Percentiles rank a stretch among this genome's conserved stretches.
These are phyloP conservation scores for Sitophilus oryzae DNA, from an alignment of 1,140 invertebrate genomes.

Conservation along the genomic window DNA sequence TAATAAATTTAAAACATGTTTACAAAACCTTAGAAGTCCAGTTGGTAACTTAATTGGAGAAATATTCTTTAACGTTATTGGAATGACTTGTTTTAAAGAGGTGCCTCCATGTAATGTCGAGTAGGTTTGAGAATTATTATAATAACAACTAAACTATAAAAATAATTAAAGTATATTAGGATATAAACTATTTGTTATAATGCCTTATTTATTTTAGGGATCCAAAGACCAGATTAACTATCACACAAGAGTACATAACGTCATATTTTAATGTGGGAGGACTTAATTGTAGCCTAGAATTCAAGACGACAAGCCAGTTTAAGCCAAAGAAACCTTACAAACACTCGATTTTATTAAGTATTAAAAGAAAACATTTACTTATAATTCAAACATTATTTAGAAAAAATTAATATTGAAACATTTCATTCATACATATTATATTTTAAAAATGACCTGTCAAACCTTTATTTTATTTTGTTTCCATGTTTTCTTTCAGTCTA, in stretches of 20 bases:
- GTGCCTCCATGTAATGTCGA: constrained; percentile 57
- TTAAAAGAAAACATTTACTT: too few relatives aligned
- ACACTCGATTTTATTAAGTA: too few relatives aligned
- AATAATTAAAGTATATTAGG: neutral
- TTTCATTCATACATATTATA: too few relatives aligned
- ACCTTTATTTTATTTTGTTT: too few relatives aligned
- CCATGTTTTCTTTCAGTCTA: too few relatives aligned
- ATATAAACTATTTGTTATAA: constrained; percentile 7
- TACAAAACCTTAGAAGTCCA: constrained; percentile 60
- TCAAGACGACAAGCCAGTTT: too few relatives aligned
- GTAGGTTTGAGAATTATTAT: constrained; percentile 49
- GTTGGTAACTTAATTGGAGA: constrained; percentile 63
- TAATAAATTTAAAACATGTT: constrained; percentile 57
- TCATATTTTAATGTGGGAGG: constrained; percentile 11
- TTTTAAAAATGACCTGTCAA: too few relatives aligned
- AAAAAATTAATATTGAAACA: too few relatives aligned
- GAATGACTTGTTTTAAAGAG: constrained; percentile 62
- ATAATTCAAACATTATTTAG: too few relatives aligned
- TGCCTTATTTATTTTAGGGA: constrained; percentile 8
- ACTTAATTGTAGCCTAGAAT: too few relatives aligned
- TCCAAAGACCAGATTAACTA: neutral
- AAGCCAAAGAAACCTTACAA: too few relatives aligned
- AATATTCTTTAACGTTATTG: constrained; percentile 64
- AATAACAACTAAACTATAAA: constrained; percentile 28
- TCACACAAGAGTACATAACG: neutral